phyloP scores from a whole-genome alignment of 2,797 vertebrate genomes.

The Cossypha polioptera region DNA sequence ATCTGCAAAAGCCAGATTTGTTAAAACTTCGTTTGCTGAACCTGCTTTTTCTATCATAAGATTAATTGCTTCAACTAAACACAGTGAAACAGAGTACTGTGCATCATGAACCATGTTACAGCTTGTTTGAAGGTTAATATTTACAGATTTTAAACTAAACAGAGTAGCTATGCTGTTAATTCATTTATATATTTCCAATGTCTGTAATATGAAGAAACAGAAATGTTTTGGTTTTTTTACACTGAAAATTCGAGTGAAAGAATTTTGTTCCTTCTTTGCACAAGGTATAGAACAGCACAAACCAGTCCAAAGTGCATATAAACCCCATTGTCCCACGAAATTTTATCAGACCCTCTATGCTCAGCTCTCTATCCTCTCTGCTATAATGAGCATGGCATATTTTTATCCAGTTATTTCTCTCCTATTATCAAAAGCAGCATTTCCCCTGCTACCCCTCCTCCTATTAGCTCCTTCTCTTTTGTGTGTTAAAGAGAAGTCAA shows the following conservation, averaged over 20 bases:
- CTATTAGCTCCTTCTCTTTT: not conserved
- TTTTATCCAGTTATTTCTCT: not conserved
- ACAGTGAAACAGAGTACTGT: not conserved
- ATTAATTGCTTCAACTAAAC: conserved; percentile 21
- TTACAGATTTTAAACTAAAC: not conserved
- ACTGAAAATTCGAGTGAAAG: not conserved
- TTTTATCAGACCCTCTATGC: not conserved
- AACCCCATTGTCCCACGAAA: not conserved
- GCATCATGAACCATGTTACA: not conserved
- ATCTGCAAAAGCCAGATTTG: not conserved
- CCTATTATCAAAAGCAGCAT: not conserved
- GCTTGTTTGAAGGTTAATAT: not conserved
- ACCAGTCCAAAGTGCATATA: not conserved
- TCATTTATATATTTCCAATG: not conserved
- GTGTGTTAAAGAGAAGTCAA: not conserved
- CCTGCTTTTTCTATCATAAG: not conserved
- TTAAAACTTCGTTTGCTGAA: conserved; percentile 40
- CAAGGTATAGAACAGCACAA: not conserved
- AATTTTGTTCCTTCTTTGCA: not conserved
- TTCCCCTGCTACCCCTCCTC: not conserved
- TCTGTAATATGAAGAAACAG: not conserved
- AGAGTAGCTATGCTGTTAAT: not conserved
- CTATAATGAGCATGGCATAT: not conserved
- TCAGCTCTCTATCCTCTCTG: not conserved
- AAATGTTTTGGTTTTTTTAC: not conserved